Conservation (phyloP, 1,140 invertebrate species). For the Cephus cinctus region DNA sequence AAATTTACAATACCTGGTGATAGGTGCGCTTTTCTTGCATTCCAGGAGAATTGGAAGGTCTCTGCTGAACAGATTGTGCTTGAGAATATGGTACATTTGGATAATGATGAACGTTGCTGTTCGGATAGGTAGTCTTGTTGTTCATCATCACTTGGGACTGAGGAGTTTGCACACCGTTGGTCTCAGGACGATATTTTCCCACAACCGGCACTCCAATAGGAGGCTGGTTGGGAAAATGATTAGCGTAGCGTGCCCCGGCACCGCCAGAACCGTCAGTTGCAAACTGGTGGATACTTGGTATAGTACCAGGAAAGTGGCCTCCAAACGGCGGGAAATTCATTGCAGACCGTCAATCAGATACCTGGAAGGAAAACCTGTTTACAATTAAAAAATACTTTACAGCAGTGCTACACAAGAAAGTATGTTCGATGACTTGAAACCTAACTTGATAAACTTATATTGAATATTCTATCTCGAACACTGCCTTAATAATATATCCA, state of each 20-base stretch:
- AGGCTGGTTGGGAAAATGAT: conserved; percentile 55
- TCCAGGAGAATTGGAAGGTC: conserved; percentile 50
- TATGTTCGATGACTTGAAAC: too few species aligned
- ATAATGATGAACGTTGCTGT: conserved; percentile 55
- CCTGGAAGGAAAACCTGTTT: conserved; percentile 27
- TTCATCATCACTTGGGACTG: conserved; percentile 56
- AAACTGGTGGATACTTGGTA: conserved; percentile 66
- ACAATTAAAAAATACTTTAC: background rate
- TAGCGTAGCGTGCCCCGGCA: conserved; percentile 50
- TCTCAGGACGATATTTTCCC: conserved; percentile 52
- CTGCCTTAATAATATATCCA: too few species aligned
- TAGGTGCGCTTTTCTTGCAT: conserved; percentile 53
- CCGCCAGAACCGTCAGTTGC: conserved; percentile 57
- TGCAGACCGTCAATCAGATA: conserved; percentile 49
- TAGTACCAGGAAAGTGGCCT: conserved; percentile 63
- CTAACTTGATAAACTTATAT: too few species aligned
- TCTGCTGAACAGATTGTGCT: conserved; percentile 49
- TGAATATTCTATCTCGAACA: too few species aligned
- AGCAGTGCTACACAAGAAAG: too few species aligned
- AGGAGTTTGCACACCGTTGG: conserved; percentile 48
- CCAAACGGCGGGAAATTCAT: conserved; percentile 70
- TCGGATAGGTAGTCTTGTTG: conserved; percentile 48
- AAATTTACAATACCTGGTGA: conserved; percentile 55
- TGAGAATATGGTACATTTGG: conserved; percentile 52
- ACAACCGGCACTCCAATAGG: conserved; percentile 54